These are phyloP conservation scores for Drosophila sproati DNA, from an alignment of 1,140 invertebrate species.

Conservation along the genomic window DNA sequence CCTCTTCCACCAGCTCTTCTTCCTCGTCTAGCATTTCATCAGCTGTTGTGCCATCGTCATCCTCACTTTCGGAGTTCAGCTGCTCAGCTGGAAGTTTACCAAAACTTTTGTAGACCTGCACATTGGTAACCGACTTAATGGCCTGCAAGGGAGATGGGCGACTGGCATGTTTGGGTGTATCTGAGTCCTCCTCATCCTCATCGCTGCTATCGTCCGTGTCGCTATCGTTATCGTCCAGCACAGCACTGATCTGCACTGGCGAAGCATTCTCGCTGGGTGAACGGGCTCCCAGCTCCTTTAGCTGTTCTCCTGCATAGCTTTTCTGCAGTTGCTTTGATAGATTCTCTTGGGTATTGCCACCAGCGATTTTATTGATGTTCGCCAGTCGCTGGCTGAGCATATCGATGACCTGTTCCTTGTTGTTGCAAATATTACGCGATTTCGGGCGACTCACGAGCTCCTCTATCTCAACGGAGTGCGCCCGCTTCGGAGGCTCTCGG, in stretches of 20 bases:
- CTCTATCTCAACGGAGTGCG: slow-evolving; percentile 75
- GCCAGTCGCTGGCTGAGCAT: slow-evolving; percentile 66
- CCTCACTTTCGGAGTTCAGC: slow-evolving; percentile 57
- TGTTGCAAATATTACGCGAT: slow-evolving; percentile 57
- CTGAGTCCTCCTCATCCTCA: slow-evolving; percentile 57
- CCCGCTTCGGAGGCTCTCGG: slow-evolving; percentile 59
- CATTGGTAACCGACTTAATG: slow-evolving; percentile 85
- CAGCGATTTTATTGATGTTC: slow-evolving; percentile 68
- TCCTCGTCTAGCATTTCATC: slow-evolving; percentile 79
- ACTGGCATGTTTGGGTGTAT: slow-evolving; percentile 62
- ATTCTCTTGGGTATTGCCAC: slow-evolving; percentile 67
- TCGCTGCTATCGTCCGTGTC: slow-evolving; percentile 53
- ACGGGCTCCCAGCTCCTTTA: slow-evolving; percentile 72
- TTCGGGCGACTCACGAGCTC: slow-evolving; percentile 58
- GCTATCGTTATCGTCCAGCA: slow-evolving; percentile 35
- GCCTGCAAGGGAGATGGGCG: slow-evolving; percentile 74
- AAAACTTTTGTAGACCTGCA: slow-evolving; percentile 83
- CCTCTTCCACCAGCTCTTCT: slow-evolving; percentile 67
- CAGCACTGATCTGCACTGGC: slow-evolving; percentile 30
- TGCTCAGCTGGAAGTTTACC: slow-evolving; percentile 33
- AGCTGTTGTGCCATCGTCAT: slow-evolving; percentile 76
- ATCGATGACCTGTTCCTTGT: slow-evolving; percentile 73
- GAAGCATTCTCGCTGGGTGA: slow-evolving; percentile 77
- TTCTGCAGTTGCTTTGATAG: slow-evolving; percentile 72
- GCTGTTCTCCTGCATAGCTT: slow-evolving; percentile 74